phyloP scores from a whole-genome alignment of 2,888 invertebrate genomes.

The Acronicta aceris region DNA sequence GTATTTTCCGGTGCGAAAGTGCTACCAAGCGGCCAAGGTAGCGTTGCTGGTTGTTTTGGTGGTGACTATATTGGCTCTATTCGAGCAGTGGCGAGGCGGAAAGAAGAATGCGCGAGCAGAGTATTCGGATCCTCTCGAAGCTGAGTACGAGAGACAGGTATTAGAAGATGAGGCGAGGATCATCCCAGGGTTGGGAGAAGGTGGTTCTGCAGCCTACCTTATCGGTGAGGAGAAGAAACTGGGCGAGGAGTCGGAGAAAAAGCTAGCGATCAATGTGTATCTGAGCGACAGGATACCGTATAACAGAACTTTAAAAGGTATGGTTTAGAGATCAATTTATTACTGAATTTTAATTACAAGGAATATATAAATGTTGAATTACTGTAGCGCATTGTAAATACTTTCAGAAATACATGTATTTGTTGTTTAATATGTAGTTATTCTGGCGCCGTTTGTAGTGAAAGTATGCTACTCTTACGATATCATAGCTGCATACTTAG shows the following conservation, averaged over 20 bases:
- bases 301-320: constrained; percentile 93
- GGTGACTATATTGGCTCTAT: constrained; percentile 73
- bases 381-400: neutral
- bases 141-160: constrained; percentile 86
- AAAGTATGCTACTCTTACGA: constrained; percentile 2
- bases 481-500: neutral
- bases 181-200: constrained; percentile 92
- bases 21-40: constrained; percentile 77
- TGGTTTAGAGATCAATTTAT: constrained; percentile 21
- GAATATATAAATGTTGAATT: neutral
- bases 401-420: neutral
- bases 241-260: constrained; percentile 93
- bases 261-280: constrained; percentile 96
- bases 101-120: constrained; percentile 70
- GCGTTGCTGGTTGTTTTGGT: constrained; percentile 72
- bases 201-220: constrained; percentile 91
- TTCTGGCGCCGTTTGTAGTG: neutral
- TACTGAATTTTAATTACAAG: neutral
- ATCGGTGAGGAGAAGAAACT: constrained; percentile 90
- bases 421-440: neutral
- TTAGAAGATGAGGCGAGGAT: constrained; percentile 91
- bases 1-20: constrained; percentile 80
- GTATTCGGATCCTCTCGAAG: constrained; percentile 62
- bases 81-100: constrained; percentile 84
- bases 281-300: constrained; percentile 96